phyloP scores from a whole-genome alignment of 2,113 vertebrate genomes.

The Paedocypris sp. region DNA sequence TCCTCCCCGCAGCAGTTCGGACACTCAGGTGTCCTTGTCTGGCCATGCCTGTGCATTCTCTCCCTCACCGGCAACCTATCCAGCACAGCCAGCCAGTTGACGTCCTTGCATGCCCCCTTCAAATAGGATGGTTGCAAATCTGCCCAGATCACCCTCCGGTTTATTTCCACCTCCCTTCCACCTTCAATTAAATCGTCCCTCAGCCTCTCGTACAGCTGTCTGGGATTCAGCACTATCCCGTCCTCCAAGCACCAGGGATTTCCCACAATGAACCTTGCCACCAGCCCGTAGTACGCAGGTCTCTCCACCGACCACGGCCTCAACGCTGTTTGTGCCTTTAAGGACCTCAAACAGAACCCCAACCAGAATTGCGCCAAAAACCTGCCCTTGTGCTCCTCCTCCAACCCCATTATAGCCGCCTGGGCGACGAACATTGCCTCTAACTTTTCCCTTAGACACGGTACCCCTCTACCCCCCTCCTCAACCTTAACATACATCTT shows the following conservation, averaged over 20 bases:
- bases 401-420: not conserved
- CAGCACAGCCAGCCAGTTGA: not conserved
- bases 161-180: not conserved
- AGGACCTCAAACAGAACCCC: not conserved
- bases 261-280: not conserved
- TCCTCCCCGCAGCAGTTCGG: too few species aligned
- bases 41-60: not conserved
- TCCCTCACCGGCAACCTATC: not conserved
- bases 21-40: not conserved
- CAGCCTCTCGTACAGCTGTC: not conserved
- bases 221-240: not conserved
- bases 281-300: not conserved
- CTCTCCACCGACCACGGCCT: not conserved
- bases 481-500: too few species aligned
- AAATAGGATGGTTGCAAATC: not conserved
- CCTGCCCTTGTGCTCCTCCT: not conserved
- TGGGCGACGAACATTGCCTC: too few species aligned
- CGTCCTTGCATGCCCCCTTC: not conserved
- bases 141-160: not conserved
- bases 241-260: not conserved
- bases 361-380: not conserved
- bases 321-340: not conserved
- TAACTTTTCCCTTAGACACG: too few species aligned
- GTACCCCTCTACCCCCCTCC: too few species aligned
- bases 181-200: not conserved